These are phyloP conservation scores for Sorex araneus DNA, from an alignment of 2,113 vertebrate species.

Conservation along the genomic window DNA sequence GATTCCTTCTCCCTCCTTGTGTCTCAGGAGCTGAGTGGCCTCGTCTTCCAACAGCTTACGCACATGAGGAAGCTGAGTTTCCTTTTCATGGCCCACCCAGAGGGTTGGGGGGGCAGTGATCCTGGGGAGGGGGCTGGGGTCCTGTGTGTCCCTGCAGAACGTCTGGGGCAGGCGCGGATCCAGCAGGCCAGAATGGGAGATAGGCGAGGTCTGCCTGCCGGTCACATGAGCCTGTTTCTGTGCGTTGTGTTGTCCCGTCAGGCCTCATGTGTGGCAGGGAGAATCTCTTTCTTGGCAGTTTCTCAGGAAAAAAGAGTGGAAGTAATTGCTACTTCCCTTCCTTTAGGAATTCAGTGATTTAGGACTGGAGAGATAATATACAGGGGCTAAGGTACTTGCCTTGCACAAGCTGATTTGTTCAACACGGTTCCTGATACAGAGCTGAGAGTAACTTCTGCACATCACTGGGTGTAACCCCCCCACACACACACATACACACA, in stretches of 20 bases:
- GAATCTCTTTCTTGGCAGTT: slow-evolving; percentile 21
- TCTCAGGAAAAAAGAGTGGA: slow-evolving; percentile 7
- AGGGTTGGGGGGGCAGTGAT: too few relatives aligned
- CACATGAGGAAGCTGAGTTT: background rate
- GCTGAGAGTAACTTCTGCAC: too few relatives aligned
- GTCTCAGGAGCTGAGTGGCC: slow-evolving; percentile 17
- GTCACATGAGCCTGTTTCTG: slow-evolving; percentile 17
- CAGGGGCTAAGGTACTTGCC: too few relatives aligned
- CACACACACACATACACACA: too few relatives aligned
- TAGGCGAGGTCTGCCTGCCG: slow-evolving; percentile 2
- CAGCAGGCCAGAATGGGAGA: background rate
- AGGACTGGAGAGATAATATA: background rate
- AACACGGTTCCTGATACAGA: too few relatives aligned
- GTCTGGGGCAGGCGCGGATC: background rate
- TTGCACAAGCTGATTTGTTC: too few relatives aligned
- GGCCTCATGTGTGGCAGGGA: background rate
- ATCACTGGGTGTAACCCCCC: too few relatives aligned
- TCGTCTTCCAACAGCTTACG: background rate
- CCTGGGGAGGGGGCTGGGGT: background rate
- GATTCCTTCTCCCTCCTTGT: background rate
- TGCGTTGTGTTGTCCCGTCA: background rate
- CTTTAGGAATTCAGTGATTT: background rate
- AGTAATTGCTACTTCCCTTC: slow-evolving; percentile 33
- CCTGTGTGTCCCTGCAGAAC: background rate
- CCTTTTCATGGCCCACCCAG: background rate